Evolutionary conservation across 1,140 invertebrate species (phyloP).

Genomic region (Antheraea mylitta): DNA sequence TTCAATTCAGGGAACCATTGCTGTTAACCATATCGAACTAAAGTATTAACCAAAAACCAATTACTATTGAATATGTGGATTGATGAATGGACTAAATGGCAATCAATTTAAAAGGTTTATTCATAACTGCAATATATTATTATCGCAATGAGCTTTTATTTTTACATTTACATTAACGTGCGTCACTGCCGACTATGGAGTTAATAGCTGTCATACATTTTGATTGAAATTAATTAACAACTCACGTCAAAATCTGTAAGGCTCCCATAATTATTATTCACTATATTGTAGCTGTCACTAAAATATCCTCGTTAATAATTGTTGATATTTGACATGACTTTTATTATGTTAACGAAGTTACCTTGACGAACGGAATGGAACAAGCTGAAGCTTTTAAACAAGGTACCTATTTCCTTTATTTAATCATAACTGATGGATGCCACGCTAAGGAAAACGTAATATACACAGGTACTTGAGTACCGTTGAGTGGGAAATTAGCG

Average conservation of each 20-base stretch:
- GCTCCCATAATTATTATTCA: background rate
- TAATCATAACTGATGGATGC: slow-evolving; percentile 30
- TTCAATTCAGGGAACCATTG: no score
- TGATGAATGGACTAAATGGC: background rate
- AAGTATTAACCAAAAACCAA: no score
- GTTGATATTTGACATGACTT: slow-evolving; percentile 16
- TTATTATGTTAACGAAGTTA: slow-evolving; percentile 25
- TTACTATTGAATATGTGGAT: background rate
- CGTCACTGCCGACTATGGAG: background rate
- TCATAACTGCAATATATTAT: background rate
- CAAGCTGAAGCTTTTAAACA: slow-evolving; percentile 27
- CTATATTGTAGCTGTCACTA: background rate
- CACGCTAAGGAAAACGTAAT: slow-evolving; percentile 18
- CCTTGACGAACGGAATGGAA: slow-evolving; percentile 21
- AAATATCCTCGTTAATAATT: background rate
- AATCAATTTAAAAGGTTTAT: background rate
- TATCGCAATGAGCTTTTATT: background rate
- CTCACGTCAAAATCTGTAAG: background rate
- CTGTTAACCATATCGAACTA: no score
- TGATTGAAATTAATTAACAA: slow-evolving; percentile 20
- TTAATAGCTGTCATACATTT: slow-evolving; percentile 12
- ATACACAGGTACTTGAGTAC: slow-evolving; percentile 25
- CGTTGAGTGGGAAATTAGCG: slow-evolving; percentile 36
- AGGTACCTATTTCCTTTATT: slow-evolving; percentile 21
- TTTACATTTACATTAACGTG: background rate